Percentiles rank a stretch among this genome's conserved stretches.
These are phyloP conservation scores for Cephus spinipes DNA, from an alignment of 2,888 invertebrate genomes.

Conservation along the genomic window DNA sequence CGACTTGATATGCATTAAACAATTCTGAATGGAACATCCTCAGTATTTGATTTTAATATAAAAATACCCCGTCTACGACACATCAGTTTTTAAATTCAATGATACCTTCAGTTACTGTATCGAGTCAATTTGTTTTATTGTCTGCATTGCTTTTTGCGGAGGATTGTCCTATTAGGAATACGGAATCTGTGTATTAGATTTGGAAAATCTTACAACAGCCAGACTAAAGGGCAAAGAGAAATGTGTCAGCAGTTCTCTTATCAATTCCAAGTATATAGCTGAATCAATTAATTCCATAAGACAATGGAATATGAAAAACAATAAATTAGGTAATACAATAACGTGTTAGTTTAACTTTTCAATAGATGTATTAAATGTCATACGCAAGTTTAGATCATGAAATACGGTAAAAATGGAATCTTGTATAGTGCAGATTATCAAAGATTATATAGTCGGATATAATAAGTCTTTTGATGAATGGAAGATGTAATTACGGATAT, in stretches of 20 bases:
- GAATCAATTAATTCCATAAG: background rate
- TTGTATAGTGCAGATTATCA: constrained; percentile 2
- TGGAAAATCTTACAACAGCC: background rate
- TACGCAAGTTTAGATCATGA: background rate
- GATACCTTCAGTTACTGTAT: constrained; percentile 31
- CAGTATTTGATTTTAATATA: constrained; percentile 52
- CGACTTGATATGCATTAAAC: constrained; percentile 30
- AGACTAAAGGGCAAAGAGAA: background rate
- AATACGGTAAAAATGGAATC: background rate
- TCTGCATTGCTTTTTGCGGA: constrained; percentile 61
- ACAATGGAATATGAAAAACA: background rate
- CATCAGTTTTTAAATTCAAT: constrained; percentile 34
- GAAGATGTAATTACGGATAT: background rate
- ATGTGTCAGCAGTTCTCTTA: background rate
- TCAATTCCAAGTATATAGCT: background rate
- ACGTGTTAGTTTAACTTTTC: background rate
- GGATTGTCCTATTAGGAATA: constrained; percentile 49
- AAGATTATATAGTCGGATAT: constrained; percentile 1
- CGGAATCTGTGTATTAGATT: background rate
- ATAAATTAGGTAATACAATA: background rate
- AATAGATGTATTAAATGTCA: background rate
- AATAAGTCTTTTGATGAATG: background rate
- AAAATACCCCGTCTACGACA: constrained; percentile 63
- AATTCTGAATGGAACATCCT: constrained; percentile 29
- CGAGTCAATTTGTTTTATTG: constrained; percentile 57